Base-by-base conservation (phyloP, 1,140 invertebrate genomes). In the Rhagoletis zephyria region DNA sequence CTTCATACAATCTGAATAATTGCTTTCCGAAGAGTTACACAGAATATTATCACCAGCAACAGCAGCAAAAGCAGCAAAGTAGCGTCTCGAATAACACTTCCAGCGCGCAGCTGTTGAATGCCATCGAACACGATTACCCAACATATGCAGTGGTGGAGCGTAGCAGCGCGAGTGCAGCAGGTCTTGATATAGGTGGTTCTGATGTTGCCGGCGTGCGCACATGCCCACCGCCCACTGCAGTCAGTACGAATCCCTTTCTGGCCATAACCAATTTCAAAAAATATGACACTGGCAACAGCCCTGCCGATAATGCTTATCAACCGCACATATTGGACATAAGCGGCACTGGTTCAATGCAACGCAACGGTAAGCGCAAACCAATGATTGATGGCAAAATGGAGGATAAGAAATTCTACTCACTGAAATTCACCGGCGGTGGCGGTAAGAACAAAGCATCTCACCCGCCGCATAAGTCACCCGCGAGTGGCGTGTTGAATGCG, bases 321-420 rank as follows among this genome's bases (percentile, higher is more conserved):
- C 74, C 74, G 74, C 74, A 81, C 9, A 81, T 81, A 81, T n/a
- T 81, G 74, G 51, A 59, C 19, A 63, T 70, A 63, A 87, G 40
- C 16, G 19, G 7, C 7, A 88, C 74, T n/a, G 60, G 87, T 45
- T 70, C 89, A 30, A 85, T 90, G 88, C 89, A 90, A 10, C 88
- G 89, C 14, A 70, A 63, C 10, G 85, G 85, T 12, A 88, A 86
- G 67, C 74, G 86, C 10, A 88, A 87, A 59, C 60, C 81, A 16
- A 85, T 88, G 30, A 19, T 87, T 1, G 87, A 88, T 56, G 64
- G 19, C 51, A 87, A 85, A 74, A 63, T 87, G 77, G 90, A 90
- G 12, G 92, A 93, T 16, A 93, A 93, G 86, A 91, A 91, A 87
- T 93, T 93, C 74, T 91, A 93, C 87, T 93, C 92, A 0, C 85